Percentiles rank a stretch among this genome's conserved stretches.
Conservation (phyloP, 2,797 vertebrate genomes). For the Sebastes minor region DNA sequence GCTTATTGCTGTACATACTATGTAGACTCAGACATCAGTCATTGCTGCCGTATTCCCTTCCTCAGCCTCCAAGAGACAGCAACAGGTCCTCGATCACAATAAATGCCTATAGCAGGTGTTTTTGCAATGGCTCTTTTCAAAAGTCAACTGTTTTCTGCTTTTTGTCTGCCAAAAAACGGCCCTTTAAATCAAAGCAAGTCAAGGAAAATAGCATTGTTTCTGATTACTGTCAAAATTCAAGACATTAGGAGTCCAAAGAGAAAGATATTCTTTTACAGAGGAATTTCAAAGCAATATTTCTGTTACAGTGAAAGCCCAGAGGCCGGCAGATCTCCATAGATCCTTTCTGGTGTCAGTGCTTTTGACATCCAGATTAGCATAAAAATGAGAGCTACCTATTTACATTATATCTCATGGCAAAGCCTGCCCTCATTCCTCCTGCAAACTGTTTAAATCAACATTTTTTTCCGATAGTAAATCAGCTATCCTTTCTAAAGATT, state of each 20-base stretch:
- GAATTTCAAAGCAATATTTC: conserved; percentile 17
- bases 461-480: not conserved
- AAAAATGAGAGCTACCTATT: conserved; percentile 16
- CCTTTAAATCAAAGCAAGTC: conserved; percentile 47
- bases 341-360: conserved; percentile 20
- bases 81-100: conserved; percentile 62
- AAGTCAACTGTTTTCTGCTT: conserved; percentile 21
- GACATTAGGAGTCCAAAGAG: conserved; percentile 14
- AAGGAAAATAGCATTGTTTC: conserved; percentile 19
- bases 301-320: conserved; percentile 13
- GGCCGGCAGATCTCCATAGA: not conserved
- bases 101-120: conserved; percentile 49
- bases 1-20: conserved; percentile 34
- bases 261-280: conserved; percentile 2
- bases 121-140: conserved; percentile 39
- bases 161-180: conserved; percentile 8
- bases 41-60: conserved; percentile 19
- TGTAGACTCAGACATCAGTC: conserved; percentile 53
- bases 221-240: conserved; percentile 29
- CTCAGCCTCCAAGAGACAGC: conserved; percentile 12
- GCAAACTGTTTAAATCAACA: not conserved
- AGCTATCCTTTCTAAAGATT: not conserved
- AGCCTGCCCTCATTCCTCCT: not conserved
- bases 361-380: conserved; percentile 18
- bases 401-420: not conserved